Base-by-base conservation (phyloP, 1,140 invertebrate species). In the Macrobrachium rosenbergii region DNA sequence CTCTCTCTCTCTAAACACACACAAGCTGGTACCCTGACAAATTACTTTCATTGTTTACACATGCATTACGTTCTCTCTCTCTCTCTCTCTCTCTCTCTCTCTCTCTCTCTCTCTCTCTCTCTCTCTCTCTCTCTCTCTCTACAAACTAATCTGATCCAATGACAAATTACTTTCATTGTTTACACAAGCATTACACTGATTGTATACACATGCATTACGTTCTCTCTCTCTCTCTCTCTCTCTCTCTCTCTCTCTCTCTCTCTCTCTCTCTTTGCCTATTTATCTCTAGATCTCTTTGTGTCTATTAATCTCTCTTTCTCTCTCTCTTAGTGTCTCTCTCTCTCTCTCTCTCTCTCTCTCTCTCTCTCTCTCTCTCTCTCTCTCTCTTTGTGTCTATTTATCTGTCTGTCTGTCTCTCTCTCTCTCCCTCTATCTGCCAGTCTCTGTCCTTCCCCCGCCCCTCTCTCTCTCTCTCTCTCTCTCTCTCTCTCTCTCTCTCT, bases 61-160 rank as follows among this genome's bases (percentile, higher is more conserved):
- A 37, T 37, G 28, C 28, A 37, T 52, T 52, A 12, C 75, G 58
- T 21, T 77, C 75, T 58, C 43, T 77, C 75, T 77, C 75, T 77
- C 75, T 77, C 75, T 77, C 75, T 77, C 75, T 77, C 75, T 77
- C 75, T 77, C 75, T 77, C 75, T 77, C 75, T 77, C 75, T 77
- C 75, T 77, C 75, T 77, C 75, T 77, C 75, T 77, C 75, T 77
- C 75, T 77, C 75, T 77, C 75, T 77, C 75, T 77, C 75, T 77
- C 75, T 77, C 73, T 76, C 73, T 76, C 73, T 75, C 72, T 75
- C 23, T 28, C 23, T 28, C 23, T 45, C 23, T 37, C 19, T 28
- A 23, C 73, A 75, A 17, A 3, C 73, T 75, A 12, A 5, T 75
- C 58, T 75, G n/a, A n/a, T n/a, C n/a, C n/a, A n/a, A n/a, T 21